A percentile compares a stretch with the other conserved stretches of the same genome.
Evolutionary conservation across 2,888 invertebrate species (phyloP).

Genomic region (Elysia crispata): DNA sequence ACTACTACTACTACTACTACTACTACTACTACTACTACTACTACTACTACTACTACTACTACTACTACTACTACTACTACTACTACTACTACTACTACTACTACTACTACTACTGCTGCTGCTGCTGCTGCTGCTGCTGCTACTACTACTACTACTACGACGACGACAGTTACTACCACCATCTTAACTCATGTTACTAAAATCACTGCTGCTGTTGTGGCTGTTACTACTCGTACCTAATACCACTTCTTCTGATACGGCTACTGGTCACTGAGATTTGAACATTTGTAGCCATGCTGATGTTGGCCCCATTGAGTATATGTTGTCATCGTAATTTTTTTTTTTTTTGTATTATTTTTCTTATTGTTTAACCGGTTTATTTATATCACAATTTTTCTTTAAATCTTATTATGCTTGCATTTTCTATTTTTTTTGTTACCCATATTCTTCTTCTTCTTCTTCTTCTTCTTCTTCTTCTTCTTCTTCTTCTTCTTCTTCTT

Average conservation of each 20-base stretch:
- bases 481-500: neutral
- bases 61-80: constrained; percentile 19
- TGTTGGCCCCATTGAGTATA: too few species aligned
- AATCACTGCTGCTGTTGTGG: too few species aligned
- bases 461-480: neutral
- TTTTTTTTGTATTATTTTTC: neutral
- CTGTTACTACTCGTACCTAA: too few species aligned
- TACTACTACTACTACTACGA: constrained; percentile 15
- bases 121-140: neutral
- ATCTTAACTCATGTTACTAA: too few species aligned
- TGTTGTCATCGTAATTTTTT: neutral
- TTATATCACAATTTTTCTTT: neutral
- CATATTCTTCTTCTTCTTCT: too few species aligned
- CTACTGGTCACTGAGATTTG: too few species aligned
- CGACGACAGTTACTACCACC: neutral
- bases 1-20: neutral
- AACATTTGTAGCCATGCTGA: too few species aligned
- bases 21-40: constrained; percentile 19
- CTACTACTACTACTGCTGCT: constrained; percentile 7
- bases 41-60: constrained; percentile 19
- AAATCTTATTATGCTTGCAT: neutral
- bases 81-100: constrained; percentile 19
- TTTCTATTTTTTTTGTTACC: neutral
- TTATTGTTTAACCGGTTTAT: neutral
- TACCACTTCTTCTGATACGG: too few species aligned